Evolutionary conservation across 2,113 vertebrate genomes (phyloP).

Genomic region (Hassar affinis): DNA sequence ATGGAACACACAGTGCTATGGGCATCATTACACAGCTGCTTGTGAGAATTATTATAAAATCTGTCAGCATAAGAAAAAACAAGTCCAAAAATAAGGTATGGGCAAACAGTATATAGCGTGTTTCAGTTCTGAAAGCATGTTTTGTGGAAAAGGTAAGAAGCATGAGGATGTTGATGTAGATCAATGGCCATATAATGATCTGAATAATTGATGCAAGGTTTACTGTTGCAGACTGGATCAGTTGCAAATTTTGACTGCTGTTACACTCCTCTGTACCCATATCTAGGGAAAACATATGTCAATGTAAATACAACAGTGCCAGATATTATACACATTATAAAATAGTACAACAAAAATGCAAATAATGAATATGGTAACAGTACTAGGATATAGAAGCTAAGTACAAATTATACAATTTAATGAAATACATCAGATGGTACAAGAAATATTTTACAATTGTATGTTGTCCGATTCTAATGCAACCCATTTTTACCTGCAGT

Average conservation of each 20-base stretch:
- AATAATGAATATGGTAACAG: background rate
- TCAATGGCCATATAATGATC: slow-evolving; percentile 47
- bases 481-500: slow-evolving; percentile 16
- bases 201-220: slow-evolving; percentile 36
- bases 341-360: background rate
- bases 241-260: slow-evolving; percentile 7
- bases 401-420: background rate
- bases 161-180: slow-evolving; percentile 53
- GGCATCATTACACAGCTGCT: slow-evolving; percentile 41
- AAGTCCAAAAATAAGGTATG: slow-evolving; percentile 52
- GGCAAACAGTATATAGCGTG: slow-evolving; percentile 58
- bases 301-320: background rate
- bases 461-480: background rate
- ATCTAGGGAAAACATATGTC: slow-evolving; percentile 4
- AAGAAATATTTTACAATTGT: background rate
- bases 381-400: background rate
- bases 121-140: slow-evolving; percentile 44
- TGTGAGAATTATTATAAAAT: slow-evolving; percentile 39
- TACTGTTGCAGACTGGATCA: background rate
- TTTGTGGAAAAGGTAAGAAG: slow-evolving; percentile 50
- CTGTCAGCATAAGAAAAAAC: slow-evolving; percentile 42
- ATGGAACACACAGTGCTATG: slow-evolving; percentile 41
- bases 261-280: slow-evolving; percentile 28
- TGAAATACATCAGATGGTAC: background rate
- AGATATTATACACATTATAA: background rate